Base-by-base conservation (phyloP, 2,888 invertebrate genomes). In the Tachina grossa region DNA sequence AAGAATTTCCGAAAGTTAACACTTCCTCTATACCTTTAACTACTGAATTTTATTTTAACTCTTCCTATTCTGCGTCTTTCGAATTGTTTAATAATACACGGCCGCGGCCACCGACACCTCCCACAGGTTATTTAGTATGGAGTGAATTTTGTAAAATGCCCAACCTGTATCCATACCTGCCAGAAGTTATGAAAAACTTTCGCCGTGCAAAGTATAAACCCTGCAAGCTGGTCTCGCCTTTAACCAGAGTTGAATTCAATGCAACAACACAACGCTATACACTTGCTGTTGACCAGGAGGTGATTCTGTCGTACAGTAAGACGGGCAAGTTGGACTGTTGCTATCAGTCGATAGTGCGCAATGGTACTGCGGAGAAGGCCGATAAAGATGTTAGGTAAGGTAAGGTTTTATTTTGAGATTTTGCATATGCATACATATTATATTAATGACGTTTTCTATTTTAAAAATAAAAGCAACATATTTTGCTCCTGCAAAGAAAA, bases 81-180 rank as follows among this genome's bases (percentile, higher is more conserved):
- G 59, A 59, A 78, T 84, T 72, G 63, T 82, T 83, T 9, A 80
- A 78, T 66, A 19, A 31, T 51, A 41, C 75, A 49, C 8, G 39
- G 16, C 14, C 45, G 16, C 16, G 1, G 8, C 49, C 63, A 11
- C 4, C 51, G n/a, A 45, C 86, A 83, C 88, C 88, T 76, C 90
- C 91, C 65, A 72, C 90, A 92, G 93, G 92, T 83, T 93, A 91
- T 88, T 89, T 93, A 51, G 93, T 93, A 11, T 93, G 94, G 93
- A 95, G 94, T 89, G 93, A 94, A 53, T 94, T 93, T 89, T 96
- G 96, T 89, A 94, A 94, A 89, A 95, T 96, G 90, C 93, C 94
- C 16, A 94, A 95, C 85, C 88, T 95, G 81, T 94, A 95, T 89
- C 94, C 95, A 8, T 94, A 95, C 87, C 94, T 94, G 81, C 88